Base-by-base conservation (phyloP, 2,888 invertebrate species). In the Chloroclysta siterata region DNA sequence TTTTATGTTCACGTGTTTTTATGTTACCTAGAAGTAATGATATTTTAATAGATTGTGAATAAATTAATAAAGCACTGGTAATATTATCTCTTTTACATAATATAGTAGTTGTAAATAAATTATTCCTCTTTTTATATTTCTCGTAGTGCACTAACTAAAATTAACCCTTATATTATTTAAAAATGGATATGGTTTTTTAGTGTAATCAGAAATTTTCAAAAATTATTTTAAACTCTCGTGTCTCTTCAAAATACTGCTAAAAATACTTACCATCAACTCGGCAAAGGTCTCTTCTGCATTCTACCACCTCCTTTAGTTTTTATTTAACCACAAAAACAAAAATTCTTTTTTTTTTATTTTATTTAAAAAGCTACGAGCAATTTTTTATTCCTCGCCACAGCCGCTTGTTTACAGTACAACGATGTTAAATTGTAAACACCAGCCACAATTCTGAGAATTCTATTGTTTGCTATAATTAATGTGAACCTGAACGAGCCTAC, bases 381-480 rank as follows among this genome's bases (percentile, higher is more conserved):
- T 8, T 8, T 8, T 33, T 2, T 39, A 3, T 39, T 39, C 36
- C 36, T 11, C 47, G 4, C 22, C 47, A 13, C 11, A 47, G 11
- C 47, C 10, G 22, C 22, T 17, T 14, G 39, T 42, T n/a, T n/a
- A 41, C 47, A 47, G 33, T 15, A 55, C 42, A 42, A 36, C 50
- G 39, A 59, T 48, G 60, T 14, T 28, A 50, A 50, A 28, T 50
- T 39, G 36, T 56, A 60, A 59, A 55, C 53, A 60, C 51, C 13
- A 22, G 51, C 46, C 15, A 60, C 59, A 63, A 60, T 66, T 65
- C 70, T 65, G 68, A 22, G 70, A 70, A 70, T 51, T 8, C 58
- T 33, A 66, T 70, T 68, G 70, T 70, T 68, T 60, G 51, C 55
- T 60, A 68, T 66, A 60, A 66, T 64, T 68, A 68, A 66, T 66